These are phyloP conservation scores for Carposina sasakii DNA, from an alignment of 1,140 invertebrate genomes.

Conservation along the genomic window DNA sequence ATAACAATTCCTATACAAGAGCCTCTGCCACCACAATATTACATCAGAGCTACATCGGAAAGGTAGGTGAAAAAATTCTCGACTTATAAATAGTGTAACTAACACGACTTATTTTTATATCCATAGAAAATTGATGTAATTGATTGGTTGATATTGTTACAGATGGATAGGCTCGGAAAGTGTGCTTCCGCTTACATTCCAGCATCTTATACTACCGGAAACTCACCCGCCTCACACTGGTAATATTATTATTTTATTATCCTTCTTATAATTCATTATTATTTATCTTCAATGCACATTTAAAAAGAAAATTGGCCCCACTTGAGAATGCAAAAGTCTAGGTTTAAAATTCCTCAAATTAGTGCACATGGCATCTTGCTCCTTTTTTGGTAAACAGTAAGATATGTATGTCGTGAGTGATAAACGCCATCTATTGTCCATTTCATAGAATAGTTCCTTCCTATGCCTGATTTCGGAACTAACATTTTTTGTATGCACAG, in stretches of 20 bases:
- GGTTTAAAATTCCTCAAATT: too few relatives aligned
- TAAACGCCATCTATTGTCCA: too few relatives aligned
- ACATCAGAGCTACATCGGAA: constrained; percentile 90
- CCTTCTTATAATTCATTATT: too few relatives aligned
- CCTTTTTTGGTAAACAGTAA: too few relatives aligned
- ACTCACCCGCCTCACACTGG: constrained; percentile 94
- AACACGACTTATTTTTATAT: neutral
- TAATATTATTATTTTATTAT: constrained; percentile 40
- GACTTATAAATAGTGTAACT: neutral
- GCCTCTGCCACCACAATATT: constrained; percentile 93
- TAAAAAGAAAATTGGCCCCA: too few relatives aligned
- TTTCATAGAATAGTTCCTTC: too few relatives aligned
- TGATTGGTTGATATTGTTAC: constrained; percentile 21
- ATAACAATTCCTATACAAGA: constrained; percentile 97
- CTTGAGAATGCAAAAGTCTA: too few relatives aligned
- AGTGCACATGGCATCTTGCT: too few relatives aligned
- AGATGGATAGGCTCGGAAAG: constrained; percentile 90
- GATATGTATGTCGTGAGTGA: too few relatives aligned
- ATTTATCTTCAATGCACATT: too few relatives aligned
- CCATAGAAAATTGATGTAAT: neutral
- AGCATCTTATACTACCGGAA: constrained; percentile 93
- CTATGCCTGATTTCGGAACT: too few relatives aligned
- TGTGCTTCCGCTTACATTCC: constrained; percentile 85
- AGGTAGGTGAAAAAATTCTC: constrained; percentile 36
- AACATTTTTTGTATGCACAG: too few relatives aligned